These are phyloP conservation scores for Colletes collaris DNA, from an alignment of 2,888 invertebrate species.

Conservation along the genomic window DNA sequence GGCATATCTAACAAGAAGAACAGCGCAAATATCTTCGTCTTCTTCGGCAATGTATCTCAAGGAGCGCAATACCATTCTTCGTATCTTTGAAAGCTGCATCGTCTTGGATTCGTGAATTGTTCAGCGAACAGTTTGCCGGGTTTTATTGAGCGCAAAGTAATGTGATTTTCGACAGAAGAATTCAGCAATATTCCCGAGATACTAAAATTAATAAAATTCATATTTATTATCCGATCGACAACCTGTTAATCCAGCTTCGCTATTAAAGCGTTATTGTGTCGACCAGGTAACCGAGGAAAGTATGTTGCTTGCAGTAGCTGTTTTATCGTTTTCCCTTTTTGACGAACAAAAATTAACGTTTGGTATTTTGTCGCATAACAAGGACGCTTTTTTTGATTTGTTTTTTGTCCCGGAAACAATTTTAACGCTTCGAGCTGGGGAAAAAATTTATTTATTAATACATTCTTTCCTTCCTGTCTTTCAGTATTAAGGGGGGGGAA, in stretches of 20 bases:
- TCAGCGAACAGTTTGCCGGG: conserved; percentile 7
- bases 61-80: conserved; percentile 50
- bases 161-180: neutral
- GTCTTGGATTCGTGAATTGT: conserved; percentile 22
- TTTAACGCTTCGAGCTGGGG: neutral
- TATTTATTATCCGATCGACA: neutral
- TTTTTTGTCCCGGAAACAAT: neutral
- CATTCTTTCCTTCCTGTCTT: neutral
- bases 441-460: neutral
- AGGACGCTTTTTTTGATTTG: neutral
- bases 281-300: neutral
- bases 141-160: neutral
- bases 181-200: neutral
- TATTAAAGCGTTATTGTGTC: neutral
- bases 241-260: neutral
- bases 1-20: conserved; percentile 38
- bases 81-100: conserved; percentile 39
- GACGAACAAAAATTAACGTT: neutral
- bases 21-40: conserved; percentile 33
- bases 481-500: neutral
- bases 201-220: conserved; percentile 13
- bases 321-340: neutral
- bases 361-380: neutral
- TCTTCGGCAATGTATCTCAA: conserved; percentile 29
- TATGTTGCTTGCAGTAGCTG: neutral